Conservation (phyloP, 2,113 vertebrate species). For the human (Homo sapiens) region GRCh38 chr6:41134001-41134500, state of each 20-base stretch:
- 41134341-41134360: background rate
- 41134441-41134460: background rate
- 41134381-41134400: background rate
- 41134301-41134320: background rate
- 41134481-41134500: background rate
- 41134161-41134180: background rate
- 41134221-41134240: background rate
- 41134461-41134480: background rate
- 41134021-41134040: background rate
- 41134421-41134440: background rate
- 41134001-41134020: conserved; percentile 1
- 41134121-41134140: background rate
- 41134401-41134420: background rate
- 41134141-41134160: background rate
- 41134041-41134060: conserved; percentile 20
- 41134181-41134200: background rate
- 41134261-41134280: background rate
- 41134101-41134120: background rate
- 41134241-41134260: background rate
- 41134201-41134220: background rate
- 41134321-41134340: background rate
- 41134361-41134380: background rate
- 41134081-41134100: background rate
- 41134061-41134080: background rate
- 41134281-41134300: background rate